Evolutionary conservation across 2,888 invertebrate genomes (phyloP), one percentile per base, ranked within the genome.

Genomic region (Cheilosia urbana): DNA sequence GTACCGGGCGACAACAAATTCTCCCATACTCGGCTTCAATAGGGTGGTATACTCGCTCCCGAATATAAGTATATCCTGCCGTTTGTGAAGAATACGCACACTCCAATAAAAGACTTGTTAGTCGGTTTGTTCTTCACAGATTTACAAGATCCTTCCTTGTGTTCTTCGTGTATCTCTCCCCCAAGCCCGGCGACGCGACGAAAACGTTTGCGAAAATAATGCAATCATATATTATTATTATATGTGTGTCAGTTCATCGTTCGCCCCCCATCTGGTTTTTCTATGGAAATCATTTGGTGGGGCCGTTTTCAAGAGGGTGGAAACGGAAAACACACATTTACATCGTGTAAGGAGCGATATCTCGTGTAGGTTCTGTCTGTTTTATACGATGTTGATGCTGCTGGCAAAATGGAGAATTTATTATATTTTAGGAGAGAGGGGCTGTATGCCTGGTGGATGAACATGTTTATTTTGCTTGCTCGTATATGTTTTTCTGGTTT

Each of bases 61-160:
- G 13, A 37, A 21, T 62, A 24, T 17, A 85, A 27, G 27, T 51
- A 66, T 51, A 71, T 57, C 58, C 55, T 24, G 2, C 24, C 45
- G 57, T 63, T 69, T 62, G 60, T 65, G 53, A 37, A 60, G 72
- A 57, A 45, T 68, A 81, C 76, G 58, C 76, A 76, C 68, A 85
- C 76, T 76, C 66, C 24, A 85, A 85, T 85, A 81, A 85, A 85
- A 81, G 45, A 78, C 87, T 87, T 87, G 87, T 87, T 87, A 77
- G 87, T 82, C 77, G 87, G 81, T 82, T 82, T 81, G 81, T 87
- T 82, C 77, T 81, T 87, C 82, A 78, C 87, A 87, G 87, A 87
- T 87, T 87, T 87, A 87, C 81, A 87, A 87, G 87, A 87, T 87
- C 73, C 65, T 73, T 77, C 34, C 68, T 77, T 60, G 45, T 73